Conservation (phyloP, 2,888 invertebrate species). For the Bellardia bayeri region DNA sequence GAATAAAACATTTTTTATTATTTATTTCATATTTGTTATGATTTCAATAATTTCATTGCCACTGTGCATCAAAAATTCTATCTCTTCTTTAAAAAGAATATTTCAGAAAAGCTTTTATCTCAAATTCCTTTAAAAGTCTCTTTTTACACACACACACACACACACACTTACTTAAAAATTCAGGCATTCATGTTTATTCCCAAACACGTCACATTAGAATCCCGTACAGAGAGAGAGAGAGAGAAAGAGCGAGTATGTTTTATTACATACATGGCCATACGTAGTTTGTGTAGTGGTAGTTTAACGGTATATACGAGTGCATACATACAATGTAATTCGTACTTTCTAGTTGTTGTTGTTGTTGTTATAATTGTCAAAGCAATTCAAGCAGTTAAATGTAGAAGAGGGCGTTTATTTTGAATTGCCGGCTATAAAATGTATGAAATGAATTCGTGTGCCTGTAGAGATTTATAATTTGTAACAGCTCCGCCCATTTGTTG, state of each 20-base stretch:
- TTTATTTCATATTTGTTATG: not conserved
- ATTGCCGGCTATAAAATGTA: constrained; percentile 76
- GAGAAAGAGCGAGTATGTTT: constrained; percentile 8
- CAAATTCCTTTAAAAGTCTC: constrained; percentile 15
- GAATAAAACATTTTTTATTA: too few relatives aligned
- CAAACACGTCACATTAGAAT: not conserved
- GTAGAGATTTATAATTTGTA: constrained; percentile 71
- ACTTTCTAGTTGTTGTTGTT: constrained; percentile 69
- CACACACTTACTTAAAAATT: not conserved
- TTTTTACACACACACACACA: not conserved
- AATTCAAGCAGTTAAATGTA: constrained; percentile 70
- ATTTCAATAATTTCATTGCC: not conserved
- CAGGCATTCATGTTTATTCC: not conserved
- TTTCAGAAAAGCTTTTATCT: constrained; percentile 41
- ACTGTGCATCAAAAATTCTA: constrained; percentile 27
- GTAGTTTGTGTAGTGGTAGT: constrained; percentile 73
- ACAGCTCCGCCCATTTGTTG: constrained; percentile 83
- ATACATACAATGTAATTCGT: constrained; percentile 13
- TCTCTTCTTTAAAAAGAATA: constrained; percentile 2
- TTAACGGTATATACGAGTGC: constrained; percentile 31
- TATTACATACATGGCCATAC: not conserved
- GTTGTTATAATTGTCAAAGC: constrained; percentile 73
- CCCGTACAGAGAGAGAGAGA: not conserved
- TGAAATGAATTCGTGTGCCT: constrained; percentile 33
- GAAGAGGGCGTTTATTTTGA: constrained; percentile 79